Conservation (phyloP, 1,140 invertebrate genomes). For the Propsilocerus akamusi region DNA sequence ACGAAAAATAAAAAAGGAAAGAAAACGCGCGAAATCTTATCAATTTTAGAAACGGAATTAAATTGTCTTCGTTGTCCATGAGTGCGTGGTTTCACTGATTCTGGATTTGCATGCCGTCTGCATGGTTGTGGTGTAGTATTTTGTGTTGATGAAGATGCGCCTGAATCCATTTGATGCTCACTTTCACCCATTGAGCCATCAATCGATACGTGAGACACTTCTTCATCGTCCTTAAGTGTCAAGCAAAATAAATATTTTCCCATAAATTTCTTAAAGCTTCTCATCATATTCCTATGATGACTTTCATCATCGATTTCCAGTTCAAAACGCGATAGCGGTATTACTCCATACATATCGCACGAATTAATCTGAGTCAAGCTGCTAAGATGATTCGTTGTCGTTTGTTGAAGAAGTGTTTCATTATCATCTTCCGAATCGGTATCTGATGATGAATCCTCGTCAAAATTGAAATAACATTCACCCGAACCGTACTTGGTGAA, state of each 20-base stretch:
- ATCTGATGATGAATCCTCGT: constrained; percentile 30
- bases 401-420: constrained; percentile 19
- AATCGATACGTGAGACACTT: not conserved
- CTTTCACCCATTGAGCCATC: not conserved
- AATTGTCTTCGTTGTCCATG: constrained; percentile 33
- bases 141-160: not conserved
- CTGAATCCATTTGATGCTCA: not conserved
- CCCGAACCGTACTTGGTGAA: constrained; percentile 80
- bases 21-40: constrained; percentile 49
- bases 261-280: constrained; percentile 7
- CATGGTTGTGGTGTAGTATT: not conserved
- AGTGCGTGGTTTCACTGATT: constrained; percentile 27
- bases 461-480: constrained; percentile 55
- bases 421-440: constrained; percentile 37
- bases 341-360: constrained; percentile 20
- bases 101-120: constrained; percentile 18
- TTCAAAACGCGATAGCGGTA: constrained; percentile 14
- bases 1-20: constrained; percentile 57
- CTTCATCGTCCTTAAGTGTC: not conserved
- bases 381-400: constrained; percentile 8
- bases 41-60: constrained; percentile 66
- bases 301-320: constrained; percentile 12
- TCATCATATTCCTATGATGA: constrained; percentile 10
- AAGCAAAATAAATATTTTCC: constrained; percentile 6
- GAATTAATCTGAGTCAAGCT: constrained; percentile 6